A percentile compares a stretch with the other conserved stretches of the same genome.
Conservation (phyloP, 2,888 invertebrate genomes). For the Anorthoa munda region DNA sequence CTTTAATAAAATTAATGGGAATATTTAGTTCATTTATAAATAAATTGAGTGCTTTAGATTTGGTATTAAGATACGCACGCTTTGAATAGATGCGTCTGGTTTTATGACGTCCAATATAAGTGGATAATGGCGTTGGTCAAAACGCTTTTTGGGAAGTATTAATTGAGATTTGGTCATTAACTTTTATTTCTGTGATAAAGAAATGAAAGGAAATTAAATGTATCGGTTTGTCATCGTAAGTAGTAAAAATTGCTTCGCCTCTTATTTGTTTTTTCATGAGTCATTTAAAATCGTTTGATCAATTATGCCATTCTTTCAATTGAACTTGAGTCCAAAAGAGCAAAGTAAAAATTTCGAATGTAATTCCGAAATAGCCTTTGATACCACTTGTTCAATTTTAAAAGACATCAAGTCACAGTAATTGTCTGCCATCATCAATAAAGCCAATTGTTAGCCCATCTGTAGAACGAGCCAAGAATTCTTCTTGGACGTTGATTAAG, state of each 20-base stretch:
- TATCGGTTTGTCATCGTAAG: neutral
- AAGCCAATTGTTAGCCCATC: conserved; percentile 65
- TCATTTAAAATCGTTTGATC: neutral
- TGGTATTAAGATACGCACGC: conserved; percentile 60
- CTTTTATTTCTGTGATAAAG: conserved; percentile 26
- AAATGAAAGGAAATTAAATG: conserved; percentile 29
- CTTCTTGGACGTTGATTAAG: conserved; percentile 84
- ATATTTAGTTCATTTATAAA: conserved; percentile 64
- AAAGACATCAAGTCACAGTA: conserved; percentile 58
- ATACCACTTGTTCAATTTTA: conserved; percentile 49
- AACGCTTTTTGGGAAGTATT: conserved; percentile 44
- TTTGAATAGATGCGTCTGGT: conserved; percentile 48
- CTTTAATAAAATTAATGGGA: conserved; percentile 67
- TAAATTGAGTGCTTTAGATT: conserved; percentile 67
- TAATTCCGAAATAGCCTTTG: conserved; percentile 41
- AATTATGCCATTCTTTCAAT: neutral
- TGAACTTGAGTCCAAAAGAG: neutral
- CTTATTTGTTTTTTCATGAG: neutral
- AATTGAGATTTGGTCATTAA: conserved; percentile 37
- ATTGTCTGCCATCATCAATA: conserved; percentile 64
- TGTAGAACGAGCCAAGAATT: conserved; percentile 70
- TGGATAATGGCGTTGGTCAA: conserved; percentile 48
- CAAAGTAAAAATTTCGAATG: conserved; percentile 13
- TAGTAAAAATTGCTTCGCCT: neutral
- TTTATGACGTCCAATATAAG: conserved; percentile 59